Conservation (phyloP, 2,888 invertebrate genomes). For the Tetragonula carbonaria region DNA sequence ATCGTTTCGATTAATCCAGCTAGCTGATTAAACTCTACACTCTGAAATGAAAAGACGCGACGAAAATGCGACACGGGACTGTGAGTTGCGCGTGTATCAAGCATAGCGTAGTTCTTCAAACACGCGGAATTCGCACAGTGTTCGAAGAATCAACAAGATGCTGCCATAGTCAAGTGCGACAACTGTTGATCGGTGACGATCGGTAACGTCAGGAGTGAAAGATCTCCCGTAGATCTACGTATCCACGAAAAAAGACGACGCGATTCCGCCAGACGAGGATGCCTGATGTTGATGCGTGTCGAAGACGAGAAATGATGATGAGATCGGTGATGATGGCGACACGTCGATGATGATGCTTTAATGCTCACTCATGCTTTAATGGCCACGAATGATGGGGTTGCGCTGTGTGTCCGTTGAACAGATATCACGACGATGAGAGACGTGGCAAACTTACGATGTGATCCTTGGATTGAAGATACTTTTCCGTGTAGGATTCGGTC, state of each 20-base stretch:
- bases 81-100: background rate
- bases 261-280: slow-evolving; percentile 39
- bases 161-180: background rate
- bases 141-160: background rate
- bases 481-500: slow-evolving; percentile 86
- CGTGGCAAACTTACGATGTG: slow-evolving; percentile 83
- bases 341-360: slow-evolving; percentile 10
- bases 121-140: background rate
- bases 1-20: slow-evolving; percentile 24
- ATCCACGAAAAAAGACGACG: slow-evolving; percentile 29
- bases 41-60: background rate
- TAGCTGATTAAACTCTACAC: background rate
- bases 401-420: background rate
- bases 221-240: background rate
- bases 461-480: slow-evolving; percentile 93
- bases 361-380: slow-evolving; percentile 6
- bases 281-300: slow-evolving; percentile 17
- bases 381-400: slow-evolving; percentile 13
- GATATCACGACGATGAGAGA: slow-evolving; percentile 1
- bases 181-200: background rate
- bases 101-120: background rate
- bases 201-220: background rate
- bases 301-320: slow-evolving; percentile 14
- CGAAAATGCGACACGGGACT: background rate
- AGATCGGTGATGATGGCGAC: slow-evolving; percentile 17